Evolutionary conservation across 2,797 vertebrate genomes (phyloP), one percentile per base, ranked within the genome.

Genomic region (Balearica regulorum): DNA sequence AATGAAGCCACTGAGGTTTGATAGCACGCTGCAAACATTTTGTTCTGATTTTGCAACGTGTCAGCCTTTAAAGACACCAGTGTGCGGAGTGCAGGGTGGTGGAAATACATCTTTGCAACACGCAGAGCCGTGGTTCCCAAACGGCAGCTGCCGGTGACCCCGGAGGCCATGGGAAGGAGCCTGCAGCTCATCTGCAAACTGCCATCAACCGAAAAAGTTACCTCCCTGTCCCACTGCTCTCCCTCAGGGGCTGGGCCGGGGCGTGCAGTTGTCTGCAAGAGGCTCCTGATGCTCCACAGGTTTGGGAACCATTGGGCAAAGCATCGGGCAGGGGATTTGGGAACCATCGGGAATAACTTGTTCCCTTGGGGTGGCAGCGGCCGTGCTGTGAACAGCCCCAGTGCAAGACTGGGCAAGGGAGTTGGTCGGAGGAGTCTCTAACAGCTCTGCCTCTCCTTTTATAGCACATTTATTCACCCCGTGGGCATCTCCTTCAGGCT

Each of bases 1-100:
- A 85, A 80, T 41, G 93, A 82, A 94, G 78, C 89, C 85, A 66
- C 64, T 66, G 94, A 94, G 85, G 68, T 85, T 87, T 93, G 82
- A 91, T 83, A 89, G 81, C 1, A 2, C n/a, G 46, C 82, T 94
- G 75, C 68, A 93, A 83, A 92, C 84, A 93, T 94, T 89, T 65
- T 84, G 81, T 90, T 89, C 81, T 81, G 65, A 5, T 70, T 93
- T 79, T 94, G 89, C 58, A 83, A 62, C 0, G 1, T 83, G 85
- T 95, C 71, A 62, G 55, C 79, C 79, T 85, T 28, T 62, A 83
- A 80, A 77, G 55, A 24, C 82, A 15, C 10, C 75, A 43, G 78
- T 2, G 58, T 43, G 57, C 1, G 13, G 43, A 13, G 58, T 13
- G 33, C 53, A 31, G 84, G 58, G 81, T 1, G 4, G 35, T 93